These are phyloP conservation scores for Patella depressa DNA, from an alignment of 2,888 invertebrate species.

Conservation along the genomic window DNA sequence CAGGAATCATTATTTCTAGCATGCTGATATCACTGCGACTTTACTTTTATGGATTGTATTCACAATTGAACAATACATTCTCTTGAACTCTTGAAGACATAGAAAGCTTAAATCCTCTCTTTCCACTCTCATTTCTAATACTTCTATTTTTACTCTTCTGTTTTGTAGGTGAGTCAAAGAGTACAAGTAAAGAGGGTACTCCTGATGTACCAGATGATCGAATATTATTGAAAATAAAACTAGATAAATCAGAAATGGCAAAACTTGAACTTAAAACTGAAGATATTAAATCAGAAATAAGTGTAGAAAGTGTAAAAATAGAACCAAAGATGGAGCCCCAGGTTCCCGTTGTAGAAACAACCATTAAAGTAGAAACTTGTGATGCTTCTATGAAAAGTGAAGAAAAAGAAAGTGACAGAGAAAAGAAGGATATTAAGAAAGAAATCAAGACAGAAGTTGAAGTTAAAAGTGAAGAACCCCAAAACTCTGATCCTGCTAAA, in stretches of 20 bases:
- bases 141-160: background rate
- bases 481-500: no score
- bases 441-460: background rate
- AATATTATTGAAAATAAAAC: constrained; percentile 37
- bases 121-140: no score
- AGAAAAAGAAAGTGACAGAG: background rate
- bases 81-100: no score
- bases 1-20: no score
- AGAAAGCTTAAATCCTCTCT: no score
- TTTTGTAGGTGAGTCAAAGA: constrained; percentile 32
- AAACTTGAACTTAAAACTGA: constrained; percentile 51
- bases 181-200: constrained; percentile 40
- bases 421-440: constrained; percentile 2
- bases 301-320: constrained; percentile 12
- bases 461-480: no score
- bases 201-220: constrained; percentile 36
- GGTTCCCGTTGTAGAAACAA: background rate
- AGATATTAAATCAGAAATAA: constrained; percentile 23
- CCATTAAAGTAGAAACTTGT: constrained; percentile 5
- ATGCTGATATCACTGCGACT: no score
- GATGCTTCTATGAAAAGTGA: background rate
- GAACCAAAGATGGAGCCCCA: background rate
- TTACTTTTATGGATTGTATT: no score
- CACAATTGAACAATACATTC: no score
- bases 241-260: constrained; percentile 55